Evolutionary conservation across 1,140 invertebrate species (phyloP).

Genomic region (Lithobius niger): DNA sequence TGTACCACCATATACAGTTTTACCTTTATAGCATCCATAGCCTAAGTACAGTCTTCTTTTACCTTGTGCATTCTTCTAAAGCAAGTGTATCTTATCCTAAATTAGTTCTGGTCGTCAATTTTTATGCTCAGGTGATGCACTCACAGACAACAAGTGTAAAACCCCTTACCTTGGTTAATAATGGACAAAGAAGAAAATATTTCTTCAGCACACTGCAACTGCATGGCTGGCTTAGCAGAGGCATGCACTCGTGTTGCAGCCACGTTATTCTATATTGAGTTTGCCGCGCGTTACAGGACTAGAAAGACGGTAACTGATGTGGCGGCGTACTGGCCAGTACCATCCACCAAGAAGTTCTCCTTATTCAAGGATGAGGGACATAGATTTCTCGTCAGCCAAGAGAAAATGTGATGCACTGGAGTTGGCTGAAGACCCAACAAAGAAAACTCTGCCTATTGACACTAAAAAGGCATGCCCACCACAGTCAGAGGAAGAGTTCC

Average conservation of each 20-base stretch:
- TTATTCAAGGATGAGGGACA: not conserved
- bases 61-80: too few species aligned
- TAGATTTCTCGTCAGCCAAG: not conserved
- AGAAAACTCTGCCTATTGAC: not conserved
- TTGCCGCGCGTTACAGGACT: not conserved
- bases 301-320: not conserved
- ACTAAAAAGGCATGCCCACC: not conserved
- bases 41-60: too few species aligned
- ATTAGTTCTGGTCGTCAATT: too few species aligned
- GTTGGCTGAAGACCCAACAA: not conserved
- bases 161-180: conserved; percentile 13
- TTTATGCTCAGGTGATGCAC: conserved; percentile 17
- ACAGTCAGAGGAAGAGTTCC: not conserved
- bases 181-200: conserved; percentile 12
- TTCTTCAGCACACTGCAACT: conserved; percentile 12
- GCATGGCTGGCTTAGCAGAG: conserved; percentile 16
- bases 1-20: too few species aligned
- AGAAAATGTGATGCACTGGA: not conserved
- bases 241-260: conserved; percentile 17
- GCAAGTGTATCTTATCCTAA: too few species aligned
- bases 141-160: conserved; percentile 13
- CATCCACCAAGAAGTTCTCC: not conserved
- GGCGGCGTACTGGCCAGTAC: not conserved
- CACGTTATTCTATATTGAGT: conserved; percentile 6
- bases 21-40: too few species aligned